These are phyloP conservation scores for Urocynchramus pylzowi DNA, from an alignment of 2,113 vertebrate genomes.

Conservation along the genomic window DNA sequence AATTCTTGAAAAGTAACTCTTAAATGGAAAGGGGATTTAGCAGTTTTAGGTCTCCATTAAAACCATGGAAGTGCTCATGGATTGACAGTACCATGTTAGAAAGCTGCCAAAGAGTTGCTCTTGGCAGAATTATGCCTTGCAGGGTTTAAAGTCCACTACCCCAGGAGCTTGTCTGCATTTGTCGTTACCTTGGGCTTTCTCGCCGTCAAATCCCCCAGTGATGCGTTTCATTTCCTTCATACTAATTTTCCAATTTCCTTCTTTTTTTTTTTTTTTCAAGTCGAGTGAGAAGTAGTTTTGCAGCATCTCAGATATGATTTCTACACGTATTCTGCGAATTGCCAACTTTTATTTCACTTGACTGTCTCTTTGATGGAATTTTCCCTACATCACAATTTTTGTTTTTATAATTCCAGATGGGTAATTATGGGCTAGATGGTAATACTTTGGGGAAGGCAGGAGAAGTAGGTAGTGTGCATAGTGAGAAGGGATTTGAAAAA, in stretches of 20 bases:
- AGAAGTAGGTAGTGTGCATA: neutral
- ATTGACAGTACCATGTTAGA: neutral
- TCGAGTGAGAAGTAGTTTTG: neutral
- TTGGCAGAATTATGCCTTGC: slow-evolving; percentile 3
- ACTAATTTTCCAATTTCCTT: slow-evolving; percentile 18
- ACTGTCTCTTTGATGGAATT: neutral
- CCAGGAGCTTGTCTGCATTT: neutral
- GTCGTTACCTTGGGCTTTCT: slow-evolving; percentile 17
- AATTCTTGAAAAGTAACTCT: slow-evolving; percentile 23
- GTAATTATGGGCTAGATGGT: neutral
- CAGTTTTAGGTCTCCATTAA: neutral
- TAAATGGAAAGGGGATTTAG: slow-evolving; percentile 1
- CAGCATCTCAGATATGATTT: neutral
- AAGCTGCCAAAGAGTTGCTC: neutral
- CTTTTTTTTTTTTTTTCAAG: neutral
- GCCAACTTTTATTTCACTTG: slow-evolving; percentile 20
- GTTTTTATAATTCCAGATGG: slow-evolving; percentile 26
- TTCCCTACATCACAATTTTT: neutral
- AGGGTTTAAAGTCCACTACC: neutral
- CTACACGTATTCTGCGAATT: neutral
- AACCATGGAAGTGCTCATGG: neutral
- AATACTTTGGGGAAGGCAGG: neutral
- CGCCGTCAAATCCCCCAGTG: neutral
- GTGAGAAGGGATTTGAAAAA: neutral
- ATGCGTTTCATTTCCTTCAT: neutral